Conservation (phyloP, 1,140 invertebrate species). For the Trichonephila clavipes region DNA sequence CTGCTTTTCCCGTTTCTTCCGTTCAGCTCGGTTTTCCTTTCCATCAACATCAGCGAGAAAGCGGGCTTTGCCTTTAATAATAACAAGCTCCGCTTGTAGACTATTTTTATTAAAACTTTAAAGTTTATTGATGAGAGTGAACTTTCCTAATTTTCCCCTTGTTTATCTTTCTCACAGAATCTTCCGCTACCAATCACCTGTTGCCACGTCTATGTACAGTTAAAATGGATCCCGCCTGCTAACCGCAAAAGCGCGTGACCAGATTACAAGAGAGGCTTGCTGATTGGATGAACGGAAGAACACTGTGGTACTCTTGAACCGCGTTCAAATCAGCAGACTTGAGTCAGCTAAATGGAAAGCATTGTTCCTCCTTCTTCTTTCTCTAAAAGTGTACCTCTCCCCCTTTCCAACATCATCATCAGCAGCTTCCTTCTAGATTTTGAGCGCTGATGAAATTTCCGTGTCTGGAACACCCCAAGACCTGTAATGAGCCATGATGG, state of each 20-base stretch:
- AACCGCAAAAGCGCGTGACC: constrained; percentile 75
- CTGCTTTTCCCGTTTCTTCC: constrained; percentile 2
- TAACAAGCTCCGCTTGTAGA: constrained; percentile 67
- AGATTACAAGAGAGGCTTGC: constrained; percentile 62
- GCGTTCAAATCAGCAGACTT: constrained; percentile 74
- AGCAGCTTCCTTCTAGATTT: constrained; percentile 39
- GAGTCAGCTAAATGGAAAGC: constrained; percentile 76
- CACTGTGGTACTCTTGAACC: constrained; percentile 63
- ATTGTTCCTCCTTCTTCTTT: constrained; percentile 63
- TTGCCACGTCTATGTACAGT: constrained; percentile 69
- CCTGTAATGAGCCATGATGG: constrained; percentile 65
- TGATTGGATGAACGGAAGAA: constrained; percentile 71
- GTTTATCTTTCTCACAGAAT: constrained; percentile 73
- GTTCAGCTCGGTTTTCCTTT: constrained; percentile 21
- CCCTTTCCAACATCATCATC: constrained; percentile 47
- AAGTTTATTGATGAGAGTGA: constrained; percentile 76
- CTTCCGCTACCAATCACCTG: constrained; percentile 73
- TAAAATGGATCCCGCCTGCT: constrained; percentile 67
- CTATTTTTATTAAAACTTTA: constrained; percentile 77
- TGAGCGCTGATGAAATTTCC: constrained; percentile 69
- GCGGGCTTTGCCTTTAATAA: constrained; percentile 64
- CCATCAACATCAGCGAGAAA: constrained; percentile 59
- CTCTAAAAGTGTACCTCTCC: not conserved
- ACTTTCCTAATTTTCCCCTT: constrained; percentile 67
- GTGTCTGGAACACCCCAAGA: constrained; percentile 3